Evolutionary conservation across 2,888 invertebrate species (phyloP).

Genomic region (Melanophora roralis): DNA sequence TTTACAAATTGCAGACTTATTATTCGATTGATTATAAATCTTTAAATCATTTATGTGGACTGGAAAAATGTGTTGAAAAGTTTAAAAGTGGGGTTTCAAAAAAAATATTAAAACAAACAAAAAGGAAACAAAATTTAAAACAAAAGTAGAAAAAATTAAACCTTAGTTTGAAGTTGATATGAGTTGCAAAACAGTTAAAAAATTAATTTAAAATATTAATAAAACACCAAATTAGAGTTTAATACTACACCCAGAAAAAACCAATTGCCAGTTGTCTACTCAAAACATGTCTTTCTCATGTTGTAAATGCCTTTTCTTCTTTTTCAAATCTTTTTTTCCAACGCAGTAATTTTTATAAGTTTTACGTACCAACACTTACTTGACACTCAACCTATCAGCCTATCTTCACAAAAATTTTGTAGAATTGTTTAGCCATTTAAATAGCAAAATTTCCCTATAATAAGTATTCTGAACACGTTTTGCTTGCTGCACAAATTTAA

Average conservation of each 20-base stretch:
- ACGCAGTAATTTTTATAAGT: slow-evolving; percentile 16
- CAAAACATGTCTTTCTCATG: too few relatives aligned
- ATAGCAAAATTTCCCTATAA: not conserved
- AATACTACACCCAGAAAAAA: too few relatives aligned
- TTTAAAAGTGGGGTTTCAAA: slow-evolving; percentile 10
- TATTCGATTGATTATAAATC: too few relatives aligned
- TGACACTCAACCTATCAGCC: not conserved
- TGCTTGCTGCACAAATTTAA: slow-evolving; percentile 49
- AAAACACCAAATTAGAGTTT: too few relatives aligned
- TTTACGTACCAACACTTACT: slow-evolving; percentile 9
- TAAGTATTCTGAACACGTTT: slow-evolving; percentile 44
- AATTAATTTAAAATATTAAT: too few relatives aligned
- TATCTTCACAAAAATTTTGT: not conserved
- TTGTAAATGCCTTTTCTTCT: not conserved
- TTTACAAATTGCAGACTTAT: not conserved
- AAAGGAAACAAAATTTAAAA: too few relatives aligned
- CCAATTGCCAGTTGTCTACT: too few relatives aligned
- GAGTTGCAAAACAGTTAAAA: too few relatives aligned
- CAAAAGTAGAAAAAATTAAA: too few relatives aligned
- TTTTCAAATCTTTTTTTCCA: not conserved
- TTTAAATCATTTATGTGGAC: too few relatives aligned
- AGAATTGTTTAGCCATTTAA: not conserved
- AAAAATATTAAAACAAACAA: too few relatives aligned
- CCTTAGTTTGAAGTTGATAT: too few relatives aligned
- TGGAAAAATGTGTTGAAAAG: not conserved